These are phyloP conservation scores for Sitodiplosis mosellana DNA, from an alignment of 1,140 invertebrate species.

Conservation along the genomic window DNA sequence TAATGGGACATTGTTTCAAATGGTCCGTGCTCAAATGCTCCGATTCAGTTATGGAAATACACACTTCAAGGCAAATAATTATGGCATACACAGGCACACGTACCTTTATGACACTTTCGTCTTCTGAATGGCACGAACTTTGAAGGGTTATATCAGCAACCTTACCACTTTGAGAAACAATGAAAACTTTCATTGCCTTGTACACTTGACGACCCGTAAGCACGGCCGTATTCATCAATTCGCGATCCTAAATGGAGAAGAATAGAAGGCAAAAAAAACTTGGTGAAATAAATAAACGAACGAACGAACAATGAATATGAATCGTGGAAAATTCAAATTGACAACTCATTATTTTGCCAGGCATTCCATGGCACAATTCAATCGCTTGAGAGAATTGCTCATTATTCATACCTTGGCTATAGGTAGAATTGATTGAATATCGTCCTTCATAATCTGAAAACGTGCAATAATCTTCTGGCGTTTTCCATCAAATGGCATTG, in stretches of 20 bases:
- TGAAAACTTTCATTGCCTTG: constrained; percentile 87
- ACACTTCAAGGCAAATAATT: too few species aligned
- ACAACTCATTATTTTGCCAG: too few species aligned
- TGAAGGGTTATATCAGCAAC: constrained; percentile 90
- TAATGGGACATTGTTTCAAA: background rate
- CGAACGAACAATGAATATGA: too few species aligned
- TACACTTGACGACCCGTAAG: constrained; percentile 85
- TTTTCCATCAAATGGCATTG: constrained; percentile 30
- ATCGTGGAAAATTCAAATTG: background rate
- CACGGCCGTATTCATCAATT: constrained; percentile 89
- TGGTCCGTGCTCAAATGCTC: background rate
- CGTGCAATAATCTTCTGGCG: constrained; percentile 57
- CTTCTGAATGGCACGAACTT: constrained; percentile 83
- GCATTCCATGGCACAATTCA: too few species aligned
- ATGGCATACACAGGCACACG: too few species aligned
- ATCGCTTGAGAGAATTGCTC: too few species aligned
- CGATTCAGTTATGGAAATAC: too few species aligned
- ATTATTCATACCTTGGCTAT: constrained; percentile 63
- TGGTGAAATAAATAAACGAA: background rate
- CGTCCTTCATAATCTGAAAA: constrained; percentile 82
- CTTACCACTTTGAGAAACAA: constrained; percentile 82
- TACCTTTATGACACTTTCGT: constrained; percentile 92
- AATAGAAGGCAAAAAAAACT: background rate
- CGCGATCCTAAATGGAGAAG: constrained; percentile 54
- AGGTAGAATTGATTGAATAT: constrained; percentile 81